A percentile compares a stretch with the other conserved stretches of the same genome.
Evolutionary conservation across 2,113 vertebrate genomes (phyloP).

Genomic region (Potamarius usumacintae): DNA sequence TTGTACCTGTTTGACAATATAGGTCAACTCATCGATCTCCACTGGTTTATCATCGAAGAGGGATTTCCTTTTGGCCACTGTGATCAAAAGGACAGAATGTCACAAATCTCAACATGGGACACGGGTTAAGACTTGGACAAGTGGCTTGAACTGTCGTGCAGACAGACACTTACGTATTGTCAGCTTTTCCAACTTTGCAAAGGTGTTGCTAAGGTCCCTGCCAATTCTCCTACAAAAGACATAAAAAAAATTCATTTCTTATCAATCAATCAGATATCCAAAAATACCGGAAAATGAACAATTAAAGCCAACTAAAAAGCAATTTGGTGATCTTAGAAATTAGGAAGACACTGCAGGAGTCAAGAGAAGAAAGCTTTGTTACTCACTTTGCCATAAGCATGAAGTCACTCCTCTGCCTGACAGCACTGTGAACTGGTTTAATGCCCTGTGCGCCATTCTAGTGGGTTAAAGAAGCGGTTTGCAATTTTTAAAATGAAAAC

Average conservation of each 20-base stretch:
- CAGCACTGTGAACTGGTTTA: constrained; percentile 64
- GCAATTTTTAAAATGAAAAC: not conserved
- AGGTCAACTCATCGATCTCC: constrained; percentile 81
- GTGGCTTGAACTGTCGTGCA: not conserved
- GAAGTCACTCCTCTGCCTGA: constrained; percentile 78
- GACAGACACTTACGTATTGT: constrained; percentile 76
- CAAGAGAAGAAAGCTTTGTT: not conserved
- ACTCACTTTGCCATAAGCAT: constrained; percentile 80
- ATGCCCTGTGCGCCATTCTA: constrained; percentile 76
- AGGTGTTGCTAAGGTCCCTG: constrained; percentile 81
- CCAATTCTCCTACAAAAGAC: constrained; percentile 74
- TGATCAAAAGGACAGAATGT: constrained; percentile 3
- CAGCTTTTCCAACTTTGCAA: constrained; percentile 82
- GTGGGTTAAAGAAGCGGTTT: not conserved
- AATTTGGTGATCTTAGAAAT: not conserved
- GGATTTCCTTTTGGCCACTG: constrained; percentile 82
- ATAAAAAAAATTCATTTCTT: not conserved
- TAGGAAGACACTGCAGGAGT: not conserved
- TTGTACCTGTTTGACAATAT: constrained; percentile 79
- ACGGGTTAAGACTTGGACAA: not conserved
- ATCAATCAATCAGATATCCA: constrained; percentile 14
- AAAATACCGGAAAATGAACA: constrained; percentile 25
- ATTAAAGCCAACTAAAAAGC: constrained; percentile 10
- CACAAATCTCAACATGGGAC: not conserved
- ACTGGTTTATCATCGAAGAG: constrained; percentile 82